Percentiles rank a stretch among this genome's conserved stretches.
These are phyloP conservation scores for Pseudorhombus dupliciocellatus DNA, from an alignment of 2,113 vertebrate species.

Conservation along the genomic window DNA sequence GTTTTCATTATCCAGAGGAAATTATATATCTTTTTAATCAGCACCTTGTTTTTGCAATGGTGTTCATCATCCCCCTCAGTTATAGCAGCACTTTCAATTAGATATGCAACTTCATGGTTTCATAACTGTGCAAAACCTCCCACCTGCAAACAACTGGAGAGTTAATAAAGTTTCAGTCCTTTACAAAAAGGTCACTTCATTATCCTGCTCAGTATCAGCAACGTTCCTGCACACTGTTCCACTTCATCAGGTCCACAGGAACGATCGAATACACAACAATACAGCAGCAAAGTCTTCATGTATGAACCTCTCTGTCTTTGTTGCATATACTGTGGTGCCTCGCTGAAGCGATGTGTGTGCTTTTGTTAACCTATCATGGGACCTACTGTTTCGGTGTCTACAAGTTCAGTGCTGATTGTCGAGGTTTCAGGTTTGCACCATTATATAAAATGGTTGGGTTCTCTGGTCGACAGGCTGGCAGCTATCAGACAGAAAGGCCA, in stretches of 20 bases:
- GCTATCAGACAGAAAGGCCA: too few species aligned
- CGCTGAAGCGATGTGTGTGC: too few species aligned
- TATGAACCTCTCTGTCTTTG: too few species aligned
- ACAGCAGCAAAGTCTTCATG: too few species aligned
- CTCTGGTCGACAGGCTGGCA: too few species aligned
- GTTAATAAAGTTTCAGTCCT: neutral
- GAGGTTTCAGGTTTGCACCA: too few species aligned
- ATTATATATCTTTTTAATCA: neutral
- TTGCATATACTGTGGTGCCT: too few species aligned
- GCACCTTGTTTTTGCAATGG: neutral
- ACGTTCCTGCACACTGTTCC: neutral
- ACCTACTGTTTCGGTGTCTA: too few species aligned
- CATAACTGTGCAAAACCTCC: neutral
- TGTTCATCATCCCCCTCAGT: neutral
- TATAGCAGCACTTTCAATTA: neutral
- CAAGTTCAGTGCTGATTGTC: too few species aligned
- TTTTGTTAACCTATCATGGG: too few species aligned
- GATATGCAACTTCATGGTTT: neutral
- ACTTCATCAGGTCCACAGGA: neutral
- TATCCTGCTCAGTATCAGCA: neutral
- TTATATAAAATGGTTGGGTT: too few species aligned
- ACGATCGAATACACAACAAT: neutral
- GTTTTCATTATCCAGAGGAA: neutral
- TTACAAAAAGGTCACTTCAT: neutral
- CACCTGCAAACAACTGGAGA: neutral